Evolutionary conservation across 2,113 vertebrate species (phyloP), one percentile per base, ranked within the genome.

Genomic region (Aleadryas rufinucha): DNA sequence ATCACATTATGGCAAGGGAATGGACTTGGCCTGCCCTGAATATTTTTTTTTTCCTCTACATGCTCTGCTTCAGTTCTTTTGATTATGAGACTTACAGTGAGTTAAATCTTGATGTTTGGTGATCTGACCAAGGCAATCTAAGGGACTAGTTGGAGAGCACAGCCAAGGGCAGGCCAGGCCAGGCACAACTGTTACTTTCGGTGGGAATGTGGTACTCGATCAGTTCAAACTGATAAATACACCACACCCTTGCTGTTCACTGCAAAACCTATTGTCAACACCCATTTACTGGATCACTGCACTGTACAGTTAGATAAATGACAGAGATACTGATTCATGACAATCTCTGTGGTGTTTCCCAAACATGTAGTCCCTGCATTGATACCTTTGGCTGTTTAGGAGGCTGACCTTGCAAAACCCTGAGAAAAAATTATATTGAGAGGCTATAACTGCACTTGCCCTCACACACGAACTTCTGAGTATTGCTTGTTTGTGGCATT

Each of bases 191-290:
- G 50, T 79, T 94, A 19, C 54, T 93, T 91, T 82, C 0, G 6
- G 50, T 94, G 45, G 37, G 50, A 88, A 80, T 69, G 71, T 53
- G 53, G 45, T 53, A 57, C 80, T 57, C 57, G 30, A 84, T 92
- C 10, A 13, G 14, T 65, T 92, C 57, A 85, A 95, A 94, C 57
- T 45, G 66, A 86, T 92, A 90, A 92, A 39, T 37, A 94, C 95
- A 76, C 88, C 18, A 0, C 85, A 50, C 63, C 79, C 59, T 84
- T 85, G 50, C 24, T 69, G 41, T 79, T 93, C 92, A 56, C 66
- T 53, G 26, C 53, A 94, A 86, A 92, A 60, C 50, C 59, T 80
- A 59, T 86, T 95, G 92, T 92, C 94, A 93, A 69, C 64, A 92
- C 20, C 31, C 2, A 0, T 90, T 95, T 95, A 63, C 42, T 95